A percentile compares a stretch with the other conserved stretches of the same genome.
Evolutionary conservation across 2,113 vertebrate species (phyloP).

Genomic region (Cyrtonyx montezumae): DNA sequence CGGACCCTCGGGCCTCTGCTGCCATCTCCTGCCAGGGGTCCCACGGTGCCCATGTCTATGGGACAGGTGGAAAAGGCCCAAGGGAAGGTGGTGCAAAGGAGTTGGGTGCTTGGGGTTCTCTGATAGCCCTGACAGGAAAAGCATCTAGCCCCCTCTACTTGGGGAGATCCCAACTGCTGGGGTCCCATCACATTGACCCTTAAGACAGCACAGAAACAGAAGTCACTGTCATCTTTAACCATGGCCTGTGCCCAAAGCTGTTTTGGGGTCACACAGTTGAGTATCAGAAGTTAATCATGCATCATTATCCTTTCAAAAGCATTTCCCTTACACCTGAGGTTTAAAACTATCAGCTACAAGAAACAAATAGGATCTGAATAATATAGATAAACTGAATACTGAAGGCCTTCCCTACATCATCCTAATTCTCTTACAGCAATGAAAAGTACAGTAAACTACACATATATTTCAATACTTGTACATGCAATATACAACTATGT

Average conservation of each 20-base stretch:
- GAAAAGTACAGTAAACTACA: neutral
- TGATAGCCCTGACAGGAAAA: neutral
- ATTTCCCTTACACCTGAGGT: neutral
- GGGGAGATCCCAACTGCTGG: neutral
- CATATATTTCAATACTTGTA: accelerated
- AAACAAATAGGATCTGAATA: neutral
- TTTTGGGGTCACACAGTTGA: neutral
- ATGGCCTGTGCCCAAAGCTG: neutral
- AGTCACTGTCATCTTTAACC: neutral
- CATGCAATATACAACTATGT: neutral
- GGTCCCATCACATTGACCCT: accelerated
- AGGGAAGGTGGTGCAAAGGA: accelerated
- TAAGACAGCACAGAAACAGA: neutral
- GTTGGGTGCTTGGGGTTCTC: neutral
- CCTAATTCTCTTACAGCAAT: neutral
- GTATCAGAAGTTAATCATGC: neutral
- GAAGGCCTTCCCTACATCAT: neutral
- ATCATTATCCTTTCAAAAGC: neutral
- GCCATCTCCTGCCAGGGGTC: accelerated
- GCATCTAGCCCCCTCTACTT: accelerated
- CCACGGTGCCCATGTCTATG: neutral
- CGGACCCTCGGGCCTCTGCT: neutral
- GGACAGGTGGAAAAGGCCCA: neutral
- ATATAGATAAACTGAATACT: neutral
- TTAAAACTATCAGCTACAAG: neutral